Percentiles rank a stretch among this genome's conserved stretches.
These are phyloP conservation scores for Zaprionus africanus DNA, from an alignment of 1,140 invertebrate genomes.

Conservation along the genomic window DNA sequence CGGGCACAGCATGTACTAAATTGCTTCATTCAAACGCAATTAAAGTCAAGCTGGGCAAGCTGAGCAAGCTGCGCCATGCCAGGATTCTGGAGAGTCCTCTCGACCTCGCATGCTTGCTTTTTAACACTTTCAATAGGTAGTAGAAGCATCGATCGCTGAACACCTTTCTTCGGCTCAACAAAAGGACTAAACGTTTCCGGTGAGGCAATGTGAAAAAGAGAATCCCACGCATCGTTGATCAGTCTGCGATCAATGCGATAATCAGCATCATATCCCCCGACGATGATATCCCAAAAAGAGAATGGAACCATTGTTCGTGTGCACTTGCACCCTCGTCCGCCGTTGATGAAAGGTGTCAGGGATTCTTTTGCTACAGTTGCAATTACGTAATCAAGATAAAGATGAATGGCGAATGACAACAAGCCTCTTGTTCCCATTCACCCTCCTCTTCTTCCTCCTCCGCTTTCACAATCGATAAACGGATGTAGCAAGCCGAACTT, in stretches of 20 bases:
- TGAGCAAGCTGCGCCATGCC: conserved; percentile 12
- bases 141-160: not conserved
- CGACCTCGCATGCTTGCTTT: conserved; percentile 64
- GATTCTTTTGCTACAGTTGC: conserved; percentile 64
- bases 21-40: conserved; percentile 80
- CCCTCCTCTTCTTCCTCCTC: conserved; percentile 11
- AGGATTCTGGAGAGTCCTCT: conserved; percentile 8
- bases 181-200: conserved; percentile 71
- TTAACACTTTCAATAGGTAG: conserved; percentile 67
- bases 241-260: conserved; percentile 38
- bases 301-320: conserved; percentile 30
- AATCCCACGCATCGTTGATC: conserved; percentile 72
- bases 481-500: conserved; percentile 44
- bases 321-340: conserved; percentile 22
- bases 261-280: conserved; percentile 30
- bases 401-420: conserved; percentile 10
- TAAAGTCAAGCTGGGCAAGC: conserved; percentile 72
- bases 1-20: conserved; percentile 73
- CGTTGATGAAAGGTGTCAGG: conserved; percentile 38
- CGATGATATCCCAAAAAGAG: conserved; percentile 29
- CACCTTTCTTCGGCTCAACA: conserved; percentile 40
- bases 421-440: not conserved
- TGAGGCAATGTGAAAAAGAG: conserved; percentile 12
- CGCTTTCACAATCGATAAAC: conserved; percentile 56
- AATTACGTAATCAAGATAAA: conserved; percentile 73